These are phyloP conservation scores for Bos indicus DNA, from an alignment of 2,113 vertebrate genomes.

Conservation along the genomic window DNA sequence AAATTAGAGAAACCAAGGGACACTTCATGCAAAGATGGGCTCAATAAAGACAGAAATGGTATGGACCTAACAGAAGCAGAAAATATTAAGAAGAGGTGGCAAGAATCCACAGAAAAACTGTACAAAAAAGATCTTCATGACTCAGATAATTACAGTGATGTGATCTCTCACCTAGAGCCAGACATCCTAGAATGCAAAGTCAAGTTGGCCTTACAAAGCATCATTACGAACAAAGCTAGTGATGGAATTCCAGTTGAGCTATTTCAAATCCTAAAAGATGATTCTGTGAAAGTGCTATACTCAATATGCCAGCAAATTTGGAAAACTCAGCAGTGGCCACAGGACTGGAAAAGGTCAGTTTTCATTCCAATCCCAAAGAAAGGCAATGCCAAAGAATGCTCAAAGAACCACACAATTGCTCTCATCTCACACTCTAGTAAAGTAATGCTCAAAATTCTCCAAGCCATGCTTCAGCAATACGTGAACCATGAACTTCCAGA, in stretches of 20 bases:
- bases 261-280: background rate
- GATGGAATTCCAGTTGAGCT: background rate
- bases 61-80: background rate
- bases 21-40: background rate
- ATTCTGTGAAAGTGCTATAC: background rate
- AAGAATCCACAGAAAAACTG: background rate
- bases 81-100: background rate
- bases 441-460: background rate
- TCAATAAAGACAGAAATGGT: background rate
- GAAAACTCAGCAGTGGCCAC: too few species aligned
- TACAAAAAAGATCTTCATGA: background rate
- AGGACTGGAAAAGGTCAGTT: too few species aligned
- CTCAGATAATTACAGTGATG: background rate
- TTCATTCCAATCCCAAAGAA: too few species aligned
- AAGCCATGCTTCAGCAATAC: background rate
- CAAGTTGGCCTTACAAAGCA: background rate
- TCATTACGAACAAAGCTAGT: background rate
- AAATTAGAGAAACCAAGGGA: background rate
- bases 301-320: background rate
- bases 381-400: too few species aligned
- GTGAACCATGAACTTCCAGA: rapidly evolving
- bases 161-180: background rate
- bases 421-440: background rate
- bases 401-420: too few species aligned
- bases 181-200: background rate